Evolutionary conservation across 2,797 vertebrate genomes (phyloP).

Genomic region (Urocyon cinereoargenteus): DNA sequence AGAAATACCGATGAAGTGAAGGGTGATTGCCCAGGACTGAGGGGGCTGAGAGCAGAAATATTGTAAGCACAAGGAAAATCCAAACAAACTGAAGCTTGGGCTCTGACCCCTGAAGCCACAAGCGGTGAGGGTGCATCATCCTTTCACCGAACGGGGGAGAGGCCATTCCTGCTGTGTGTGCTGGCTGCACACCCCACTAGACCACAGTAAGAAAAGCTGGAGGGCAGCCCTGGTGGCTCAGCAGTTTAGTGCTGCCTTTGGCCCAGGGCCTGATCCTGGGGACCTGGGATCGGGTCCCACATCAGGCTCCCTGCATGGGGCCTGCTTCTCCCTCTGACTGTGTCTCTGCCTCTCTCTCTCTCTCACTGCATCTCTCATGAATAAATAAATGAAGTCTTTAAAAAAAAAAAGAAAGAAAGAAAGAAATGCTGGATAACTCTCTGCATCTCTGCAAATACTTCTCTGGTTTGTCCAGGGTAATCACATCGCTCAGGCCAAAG

Average conservation of each 20-base stretch:
- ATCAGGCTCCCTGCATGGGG: no score
- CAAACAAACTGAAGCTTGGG: neutral
- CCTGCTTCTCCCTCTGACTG: no score
- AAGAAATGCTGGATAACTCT: neutral
- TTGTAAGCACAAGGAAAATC: neutral
- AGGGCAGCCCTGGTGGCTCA: no score
- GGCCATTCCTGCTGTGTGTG: fast-evolving
- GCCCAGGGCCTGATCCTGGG: no score
- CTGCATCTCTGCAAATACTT: neutral
- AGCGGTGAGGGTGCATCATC: neutral
- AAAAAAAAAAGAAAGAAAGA: no score
- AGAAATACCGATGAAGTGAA: neutral
- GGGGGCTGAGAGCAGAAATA: neutral
- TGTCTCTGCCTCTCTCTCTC: no score
- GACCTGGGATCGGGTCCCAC: no score
- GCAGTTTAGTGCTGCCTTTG: no score
- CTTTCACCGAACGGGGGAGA: no score
- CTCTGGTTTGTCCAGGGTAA: neutral
- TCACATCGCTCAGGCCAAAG: neutral
- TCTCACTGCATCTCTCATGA: no score
- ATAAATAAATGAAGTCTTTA: no score
- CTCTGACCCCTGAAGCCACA: neutral
- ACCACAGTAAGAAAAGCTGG: neutral
- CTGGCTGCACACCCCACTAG: neutral
- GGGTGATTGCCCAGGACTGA: neutral